Conservation (phyloP, 2,113 vertebrate species). For the Hippocampus barbouri region DNA sequence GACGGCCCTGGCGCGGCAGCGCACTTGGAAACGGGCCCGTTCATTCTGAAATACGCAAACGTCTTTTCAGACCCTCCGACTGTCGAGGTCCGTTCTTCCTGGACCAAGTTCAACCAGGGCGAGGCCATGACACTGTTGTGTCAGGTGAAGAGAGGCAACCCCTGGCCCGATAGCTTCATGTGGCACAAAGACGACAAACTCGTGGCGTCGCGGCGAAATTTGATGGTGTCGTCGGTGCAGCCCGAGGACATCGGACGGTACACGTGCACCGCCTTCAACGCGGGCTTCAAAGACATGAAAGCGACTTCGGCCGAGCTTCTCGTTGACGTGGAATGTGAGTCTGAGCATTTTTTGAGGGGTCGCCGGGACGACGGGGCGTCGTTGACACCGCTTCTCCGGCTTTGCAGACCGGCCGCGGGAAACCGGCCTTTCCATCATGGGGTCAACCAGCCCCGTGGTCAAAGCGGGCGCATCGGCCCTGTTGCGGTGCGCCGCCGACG, state of each 20-base stretch:
- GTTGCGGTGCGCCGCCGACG: constrained; percentile 36
- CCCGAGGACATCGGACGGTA: constrained; percentile 21
- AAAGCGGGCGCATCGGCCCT: accelerated
- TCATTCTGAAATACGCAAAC: too few relatives aligned
- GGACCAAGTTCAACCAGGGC: constrained; percentile 3
- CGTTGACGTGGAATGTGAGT: constrained; percentile 47
- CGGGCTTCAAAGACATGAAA: accelerated
- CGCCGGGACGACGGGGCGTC: too few relatives aligned
- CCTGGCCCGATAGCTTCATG: accelerated
- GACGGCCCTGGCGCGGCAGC: too few relatives aligned
- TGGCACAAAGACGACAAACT: constrained; percentile 11
- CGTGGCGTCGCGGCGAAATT: accelerated
- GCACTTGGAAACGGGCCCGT: too few relatives aligned
- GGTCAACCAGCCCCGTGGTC: too few relatives aligned
- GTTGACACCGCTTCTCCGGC: too few relatives aligned
- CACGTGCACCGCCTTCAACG: constrained; percentile 21
- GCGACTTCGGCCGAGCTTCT: background rate
- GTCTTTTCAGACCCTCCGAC: constrained; percentile 46
- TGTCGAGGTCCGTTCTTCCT: background rate
- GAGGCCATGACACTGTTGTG: constrained; percentile 30
- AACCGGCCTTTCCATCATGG: background rate
- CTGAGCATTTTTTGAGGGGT: background rate
- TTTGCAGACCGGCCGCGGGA: constrained; percentile 49
- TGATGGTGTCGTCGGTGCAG: accelerated
- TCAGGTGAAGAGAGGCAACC: constrained; percentile 32